Evolutionary conservation across 2,797 vertebrate genomes (phyloP).

Genomic region (Nyctalus aviator): DNA sequence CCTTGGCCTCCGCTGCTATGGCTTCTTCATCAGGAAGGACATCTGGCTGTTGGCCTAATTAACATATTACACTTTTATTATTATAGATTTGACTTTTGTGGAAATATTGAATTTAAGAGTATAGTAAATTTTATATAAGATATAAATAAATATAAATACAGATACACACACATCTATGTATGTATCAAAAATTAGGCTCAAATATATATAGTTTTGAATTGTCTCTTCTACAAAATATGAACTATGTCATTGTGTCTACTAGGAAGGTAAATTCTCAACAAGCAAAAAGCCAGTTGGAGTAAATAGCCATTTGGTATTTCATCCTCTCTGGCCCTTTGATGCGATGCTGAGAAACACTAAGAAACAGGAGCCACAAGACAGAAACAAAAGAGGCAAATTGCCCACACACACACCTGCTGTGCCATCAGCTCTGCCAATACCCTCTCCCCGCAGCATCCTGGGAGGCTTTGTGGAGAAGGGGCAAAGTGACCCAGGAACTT

Average conservation of each 20-base stretch:
- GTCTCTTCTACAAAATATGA: constrained; percentile 22
- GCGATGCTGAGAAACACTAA: not conserved
- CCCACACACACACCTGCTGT: not conserved
- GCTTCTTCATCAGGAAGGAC: no score
- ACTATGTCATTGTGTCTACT: not conserved
- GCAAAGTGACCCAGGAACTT: not conserved
- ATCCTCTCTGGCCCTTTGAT: not conserved
- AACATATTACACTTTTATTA: no score
- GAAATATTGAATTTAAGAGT: constrained; percentile 28
- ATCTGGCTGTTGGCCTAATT: no score
- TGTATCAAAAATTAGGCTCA: not conserved
- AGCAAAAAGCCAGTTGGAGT: not conserved
- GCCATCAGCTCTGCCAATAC: not conserved
- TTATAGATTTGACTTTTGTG: not conserved
- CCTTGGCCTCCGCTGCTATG: no score
- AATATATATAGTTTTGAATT: not conserved
- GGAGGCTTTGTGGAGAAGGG: not conserved
- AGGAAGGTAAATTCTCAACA: constrained; percentile 15
- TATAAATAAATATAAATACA: not conserved
- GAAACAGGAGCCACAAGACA: not conserved
- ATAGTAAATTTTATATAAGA: not conserved
- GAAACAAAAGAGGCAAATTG: not conserved
- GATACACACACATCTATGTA: not conserved
- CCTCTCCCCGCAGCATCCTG: not conserved
- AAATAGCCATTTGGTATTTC: not conserved